These are phyloP conservation scores for Psilopogon haemacephalus DNA, from an alignment of 2,113 vertebrate species.

Conservation along the genomic window DNA sequence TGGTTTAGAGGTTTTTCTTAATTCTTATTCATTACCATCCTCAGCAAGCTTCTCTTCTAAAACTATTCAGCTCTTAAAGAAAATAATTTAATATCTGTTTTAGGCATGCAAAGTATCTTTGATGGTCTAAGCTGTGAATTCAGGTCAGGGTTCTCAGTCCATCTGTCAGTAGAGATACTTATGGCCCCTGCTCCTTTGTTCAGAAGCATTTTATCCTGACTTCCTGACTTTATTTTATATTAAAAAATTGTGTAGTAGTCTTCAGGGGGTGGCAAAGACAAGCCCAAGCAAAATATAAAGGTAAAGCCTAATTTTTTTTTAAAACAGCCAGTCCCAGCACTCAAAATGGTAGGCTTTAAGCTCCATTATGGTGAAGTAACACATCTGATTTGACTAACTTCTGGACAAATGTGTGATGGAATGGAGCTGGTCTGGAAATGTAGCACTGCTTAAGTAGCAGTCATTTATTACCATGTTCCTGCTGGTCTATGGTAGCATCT, in stretches of 20 bases:
- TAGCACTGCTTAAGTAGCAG: background rate
- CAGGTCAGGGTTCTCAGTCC: background rate
- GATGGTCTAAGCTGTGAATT: background rate
- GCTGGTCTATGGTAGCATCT: background rate
- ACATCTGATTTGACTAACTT: background rate
- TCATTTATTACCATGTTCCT: background rate
- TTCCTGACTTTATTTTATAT: background rate
- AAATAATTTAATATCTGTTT: background rate
- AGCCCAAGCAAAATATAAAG: background rate
- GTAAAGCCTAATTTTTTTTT: background rate
- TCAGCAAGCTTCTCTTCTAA: background rate
- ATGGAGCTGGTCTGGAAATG: background rate
- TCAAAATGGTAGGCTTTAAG: background rate
- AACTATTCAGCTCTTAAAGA: background rate
- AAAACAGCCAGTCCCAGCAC: background rate
- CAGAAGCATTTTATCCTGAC: background rate
- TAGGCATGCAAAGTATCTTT: background rate
- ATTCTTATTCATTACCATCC: background rate
- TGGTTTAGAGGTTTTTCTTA: background rate
- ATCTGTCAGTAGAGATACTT: background rate
- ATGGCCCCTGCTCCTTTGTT: background rate
- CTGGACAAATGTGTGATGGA: background rate
- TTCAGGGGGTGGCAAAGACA: background rate
- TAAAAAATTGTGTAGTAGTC: background rate
- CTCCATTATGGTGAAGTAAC: background rate